Conservation (phyloP, 2,113 vertebrate species). For the Mastomys coucha region DNA sequence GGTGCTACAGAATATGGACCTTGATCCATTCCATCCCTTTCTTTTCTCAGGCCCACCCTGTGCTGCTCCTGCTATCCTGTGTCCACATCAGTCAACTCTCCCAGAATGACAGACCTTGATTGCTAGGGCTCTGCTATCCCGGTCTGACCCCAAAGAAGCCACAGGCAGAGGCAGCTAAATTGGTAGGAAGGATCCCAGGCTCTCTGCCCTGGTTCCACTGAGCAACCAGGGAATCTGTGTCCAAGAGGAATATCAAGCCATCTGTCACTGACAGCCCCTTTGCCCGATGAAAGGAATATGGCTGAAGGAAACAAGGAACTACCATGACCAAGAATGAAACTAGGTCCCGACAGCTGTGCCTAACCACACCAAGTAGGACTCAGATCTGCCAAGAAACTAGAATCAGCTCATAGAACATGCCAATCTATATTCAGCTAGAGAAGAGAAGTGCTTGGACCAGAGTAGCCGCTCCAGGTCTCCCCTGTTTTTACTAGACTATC, state of each 20-base stretch:
- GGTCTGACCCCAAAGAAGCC: not conserved
- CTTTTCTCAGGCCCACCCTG: not conserved
- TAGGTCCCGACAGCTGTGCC: not conserved
- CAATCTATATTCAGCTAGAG: not conserved
- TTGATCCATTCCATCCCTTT: not conserved
- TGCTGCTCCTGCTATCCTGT: not conserved
- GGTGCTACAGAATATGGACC: rapidly evolving
- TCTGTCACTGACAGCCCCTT: not conserved
- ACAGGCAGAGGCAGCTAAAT: not conserved
- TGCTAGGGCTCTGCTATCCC: rapidly evolving
- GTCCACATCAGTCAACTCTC: not conserved
- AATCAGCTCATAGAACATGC: not conserved
- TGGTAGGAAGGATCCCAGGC: not conserved
- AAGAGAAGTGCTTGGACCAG: not conserved
- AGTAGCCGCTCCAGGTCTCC: rapidly evolving
- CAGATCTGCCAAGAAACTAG: not conserved
- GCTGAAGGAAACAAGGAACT: not conserved
- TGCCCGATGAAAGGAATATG: not conserved
- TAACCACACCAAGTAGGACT: not conserved
- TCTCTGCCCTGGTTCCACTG: conserved; percentile 6
- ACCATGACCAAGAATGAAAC: not conserved
- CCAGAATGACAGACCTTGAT: not conserved
- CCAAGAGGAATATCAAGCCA: not conserved
- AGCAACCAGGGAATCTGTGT: not conserved
- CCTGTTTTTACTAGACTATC: rapidly evolving